A percentile compares a stretch with the other conserved stretches of the same genome.
Evolutionary conservation across 2,113 vertebrate genomes (phyloP).

Genomic region (Eidolon helvum): DNA sequence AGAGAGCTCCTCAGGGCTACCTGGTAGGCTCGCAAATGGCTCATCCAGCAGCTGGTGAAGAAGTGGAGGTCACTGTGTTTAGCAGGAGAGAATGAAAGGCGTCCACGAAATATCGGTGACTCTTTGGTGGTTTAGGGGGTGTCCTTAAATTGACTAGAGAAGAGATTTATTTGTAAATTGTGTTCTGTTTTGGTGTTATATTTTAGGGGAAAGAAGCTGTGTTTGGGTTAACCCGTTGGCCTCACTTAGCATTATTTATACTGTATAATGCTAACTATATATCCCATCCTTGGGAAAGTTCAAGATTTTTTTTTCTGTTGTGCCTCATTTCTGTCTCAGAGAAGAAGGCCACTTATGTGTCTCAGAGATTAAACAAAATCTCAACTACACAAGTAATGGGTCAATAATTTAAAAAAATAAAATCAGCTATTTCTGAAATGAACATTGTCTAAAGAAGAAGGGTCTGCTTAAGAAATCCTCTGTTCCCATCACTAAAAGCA

Average conservation of each 20-base stretch:
- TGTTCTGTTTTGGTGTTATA: not conserved
- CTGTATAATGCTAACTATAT: not conserved
- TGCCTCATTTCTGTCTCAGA: not conserved
- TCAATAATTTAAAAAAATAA: not conserved
- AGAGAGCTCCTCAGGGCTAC: not conserved
- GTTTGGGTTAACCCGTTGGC: not conserved
- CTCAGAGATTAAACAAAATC: not conserved
- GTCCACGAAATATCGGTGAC: not conserved
- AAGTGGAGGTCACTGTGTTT: fast-evolving
- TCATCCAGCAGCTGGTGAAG: fast-evolving
- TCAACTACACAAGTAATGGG: not conserved
- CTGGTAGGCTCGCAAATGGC: not conserved
- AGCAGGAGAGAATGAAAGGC: not conserved
- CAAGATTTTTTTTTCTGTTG: not conserved
- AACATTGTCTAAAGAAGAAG: not conserved
- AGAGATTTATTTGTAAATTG: not conserved
- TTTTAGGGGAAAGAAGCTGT: not conserved
- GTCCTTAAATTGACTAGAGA: not conserved
- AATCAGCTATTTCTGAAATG: not conserved
- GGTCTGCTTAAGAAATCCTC: not conserved
- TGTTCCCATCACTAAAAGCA: not conserved
- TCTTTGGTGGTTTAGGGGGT: fast-evolving
- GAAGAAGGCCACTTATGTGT: not conserved
- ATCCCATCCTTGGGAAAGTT: not conserved
- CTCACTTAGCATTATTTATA: not conserved